Percentiles rank a stretch among this genome's conserved stretches.
phyloP scores from a whole-genome alignment of 2,797 vertebrate species.

The Typhlichthys subterraneus region DNA sequence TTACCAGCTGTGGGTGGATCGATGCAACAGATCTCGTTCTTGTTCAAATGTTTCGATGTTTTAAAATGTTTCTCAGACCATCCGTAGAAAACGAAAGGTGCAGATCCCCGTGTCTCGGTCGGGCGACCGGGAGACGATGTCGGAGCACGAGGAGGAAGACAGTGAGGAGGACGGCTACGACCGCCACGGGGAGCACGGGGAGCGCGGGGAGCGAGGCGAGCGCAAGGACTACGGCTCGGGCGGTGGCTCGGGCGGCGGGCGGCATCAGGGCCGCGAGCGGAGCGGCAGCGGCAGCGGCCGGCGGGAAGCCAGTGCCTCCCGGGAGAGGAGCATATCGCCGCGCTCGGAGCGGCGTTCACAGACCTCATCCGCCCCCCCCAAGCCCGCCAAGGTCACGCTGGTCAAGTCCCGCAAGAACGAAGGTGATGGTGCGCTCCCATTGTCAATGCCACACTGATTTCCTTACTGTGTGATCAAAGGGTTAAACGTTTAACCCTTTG shows the following conservation, averaged over 20 bases:
- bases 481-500: too few relatives aligned
- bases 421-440: conserved; percentile 74
- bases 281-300: conserved; percentile 70
- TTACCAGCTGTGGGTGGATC: not conserved
- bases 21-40: too few relatives aligned
- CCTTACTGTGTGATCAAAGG: too few relatives aligned
- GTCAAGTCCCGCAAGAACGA: conserved; percentile 97
- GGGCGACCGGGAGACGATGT: conserved; percentile 89
- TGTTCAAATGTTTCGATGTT: too few relatives aligned
- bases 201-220: conserved; percentile 74
- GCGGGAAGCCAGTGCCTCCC: conserved; percentile 77
- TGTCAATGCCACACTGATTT: too few relatives aligned
- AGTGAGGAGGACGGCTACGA: conserved; percentile 91
- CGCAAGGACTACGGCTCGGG: conserved; percentile 71
- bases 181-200: conserved; percentile 85
- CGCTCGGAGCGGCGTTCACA: conserved; percentile 90
- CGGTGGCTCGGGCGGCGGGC: conserved; percentile 68
- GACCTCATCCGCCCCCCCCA: conserved; percentile 82
- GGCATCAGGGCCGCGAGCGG: conserved; percentile 63
- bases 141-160: conserved; percentile 94
- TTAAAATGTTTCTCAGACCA: conserved; percentile 78
- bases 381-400: conserved; percentile 93
- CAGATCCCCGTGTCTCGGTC: conserved; percentile 87
- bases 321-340: conserved; percentile 86
- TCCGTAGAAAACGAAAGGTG: conserved; percentile 94